Percentiles rank a stretch among this genome's conserved stretches.
Conservation (phyloP, 2,888 invertebrate species). For the Anoplius nigerrimus region DNA sequence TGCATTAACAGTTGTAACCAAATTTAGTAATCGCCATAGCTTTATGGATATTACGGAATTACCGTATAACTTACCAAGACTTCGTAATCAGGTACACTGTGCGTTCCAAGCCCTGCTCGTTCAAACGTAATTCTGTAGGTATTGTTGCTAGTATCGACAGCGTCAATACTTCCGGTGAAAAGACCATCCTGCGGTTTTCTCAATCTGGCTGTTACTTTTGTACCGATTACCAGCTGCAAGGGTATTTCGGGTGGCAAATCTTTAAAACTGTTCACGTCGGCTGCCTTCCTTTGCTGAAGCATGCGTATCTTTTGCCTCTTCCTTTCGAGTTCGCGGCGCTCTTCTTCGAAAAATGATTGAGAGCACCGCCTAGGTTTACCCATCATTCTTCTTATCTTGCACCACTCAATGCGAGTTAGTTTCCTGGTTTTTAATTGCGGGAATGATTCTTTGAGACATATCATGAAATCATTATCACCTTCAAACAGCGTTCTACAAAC, state of each 20-base stretch:
- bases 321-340: conserved; percentile 91
- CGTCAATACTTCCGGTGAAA: conserved; percentile 95
- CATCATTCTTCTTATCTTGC: conserved; percentile 95
- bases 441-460: conserved; percentile 94
- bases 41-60: not conserved
- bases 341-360: conserved; percentile 96
- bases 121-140: conserved; percentile 97
- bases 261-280: conserved; percentile 84
- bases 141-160: conserved; percentile 95
- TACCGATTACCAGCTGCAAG: conserved; percentile 94
- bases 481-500: conserved; percentile 87
- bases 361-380: conserved; percentile 97
- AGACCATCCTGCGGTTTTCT: conserved; percentile 96
- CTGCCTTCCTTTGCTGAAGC: conserved; percentile 92
- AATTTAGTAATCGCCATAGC: not conserved
- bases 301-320: conserved; percentile 94
- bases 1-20: not conserved
- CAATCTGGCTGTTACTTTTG: conserved; percentile 93
- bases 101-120: conserved; percentile 92
- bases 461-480: conserved; percentile 97
- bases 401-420: conserved; percentile 94
- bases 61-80: conserved; percentile 79
- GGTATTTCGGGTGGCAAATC: conserved; percentile 97
- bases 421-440: conserved; percentile 91
- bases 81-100: conserved; percentile 97